Percentiles rank a stretch among this genome's conserved stretches.
These are phyloP conservation scores for Takifugu flavidus DNA, from an alignment of 2,113 vertebrate genomes.

Conservation along the genomic window DNA sequence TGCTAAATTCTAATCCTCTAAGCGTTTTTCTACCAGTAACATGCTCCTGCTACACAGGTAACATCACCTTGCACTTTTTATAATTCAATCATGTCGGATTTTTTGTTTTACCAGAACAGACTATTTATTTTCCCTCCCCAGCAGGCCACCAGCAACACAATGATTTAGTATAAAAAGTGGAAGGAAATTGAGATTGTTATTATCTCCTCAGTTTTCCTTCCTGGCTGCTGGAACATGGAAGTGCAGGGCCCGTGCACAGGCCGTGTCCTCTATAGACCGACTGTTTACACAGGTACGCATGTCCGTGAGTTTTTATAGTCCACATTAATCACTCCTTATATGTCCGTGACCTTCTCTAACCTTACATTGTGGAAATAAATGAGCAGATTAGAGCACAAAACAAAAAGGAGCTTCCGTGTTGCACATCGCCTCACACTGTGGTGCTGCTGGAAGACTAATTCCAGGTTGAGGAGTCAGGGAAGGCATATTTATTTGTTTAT, in stretches of 20 bases:
- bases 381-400: constrained; percentile 16
- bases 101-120: constrained; percentile 15
- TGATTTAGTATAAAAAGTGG: constrained; percentile 12
- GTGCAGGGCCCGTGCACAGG: constrained; percentile 5
- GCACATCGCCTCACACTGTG: constrained; percentile 41
- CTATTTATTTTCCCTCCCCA: constrained; percentile 6
- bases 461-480: constrained; percentile 15
- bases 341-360: constrained; percentile 17
- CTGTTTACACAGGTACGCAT: constrained; percentile 24
- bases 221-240: constrained; percentile 11
- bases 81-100: neutral
- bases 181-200: neutral
- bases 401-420: constrained; percentile 29
- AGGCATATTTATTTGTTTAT: no score
- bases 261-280: neutral
- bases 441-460: constrained; percentile 31
- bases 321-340: constrained; percentile 36
- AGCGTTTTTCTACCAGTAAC: neutral
- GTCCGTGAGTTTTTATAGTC: constrained; percentile 26
- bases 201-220: constrained; percentile 20
- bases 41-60: neutral
- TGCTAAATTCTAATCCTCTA: neutral
- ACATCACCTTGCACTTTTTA: neutral
- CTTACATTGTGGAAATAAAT: constrained; percentile 27
- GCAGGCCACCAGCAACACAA: constrained; percentile 10